A percentile compares a stretch with the other conserved stretches of the same genome.
phyloP scores from a whole-genome alignment of 2,888 invertebrate genomes.

The Melinaea menophilus region DNA sequence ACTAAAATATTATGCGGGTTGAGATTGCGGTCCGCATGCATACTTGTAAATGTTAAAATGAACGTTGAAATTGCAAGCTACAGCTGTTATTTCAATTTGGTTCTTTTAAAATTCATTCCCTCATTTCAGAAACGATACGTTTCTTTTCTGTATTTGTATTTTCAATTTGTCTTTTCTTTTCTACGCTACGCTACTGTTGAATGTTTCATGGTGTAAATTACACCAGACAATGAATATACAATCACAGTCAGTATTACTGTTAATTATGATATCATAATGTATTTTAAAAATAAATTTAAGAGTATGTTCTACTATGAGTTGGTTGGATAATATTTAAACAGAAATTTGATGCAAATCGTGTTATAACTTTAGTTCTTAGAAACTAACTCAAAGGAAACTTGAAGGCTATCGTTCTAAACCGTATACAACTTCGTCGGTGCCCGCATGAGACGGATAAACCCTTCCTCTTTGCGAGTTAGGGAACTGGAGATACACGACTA shows the following conservation, averaged over 20 bases:
- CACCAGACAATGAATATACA: neutral
- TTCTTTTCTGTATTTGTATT: constrained; percentile 22
- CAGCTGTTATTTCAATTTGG: constrained; percentile 39
- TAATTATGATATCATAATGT: too few species aligned
- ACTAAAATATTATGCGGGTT: constrained; percentile 6
- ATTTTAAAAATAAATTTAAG: neutral
- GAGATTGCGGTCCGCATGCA: constrained; percentile 11
- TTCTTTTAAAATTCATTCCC: constrained; percentile 45
- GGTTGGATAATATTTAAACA: constrained; percentile 5
- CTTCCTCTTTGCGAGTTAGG: constrained; percentile 9
- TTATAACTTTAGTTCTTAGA: constrained; percentile 2
- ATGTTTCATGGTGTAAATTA: neutral
- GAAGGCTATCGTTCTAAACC: constrained; percentile 11
- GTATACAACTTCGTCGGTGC: constrained; percentile 15
- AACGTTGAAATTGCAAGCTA: constrained; percentile 15
- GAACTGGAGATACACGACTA: constrained; percentile 1
- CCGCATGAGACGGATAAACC: constrained; percentile 17
- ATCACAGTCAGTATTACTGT: too few species aligned
- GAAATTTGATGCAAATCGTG: constrained; percentile 14
- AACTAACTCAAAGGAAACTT: constrained; percentile 15
- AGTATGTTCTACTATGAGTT: neutral
- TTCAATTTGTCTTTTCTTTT: constrained; percentile 21
- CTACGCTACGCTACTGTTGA: constrained; percentile 11
- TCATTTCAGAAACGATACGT: constrained; percentile 32
- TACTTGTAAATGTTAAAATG: constrained; percentile 16